Evolutionary conservation across 2,797 vertebrate species (phyloP).

Genomic region (Ibycter americanus): DNA sequence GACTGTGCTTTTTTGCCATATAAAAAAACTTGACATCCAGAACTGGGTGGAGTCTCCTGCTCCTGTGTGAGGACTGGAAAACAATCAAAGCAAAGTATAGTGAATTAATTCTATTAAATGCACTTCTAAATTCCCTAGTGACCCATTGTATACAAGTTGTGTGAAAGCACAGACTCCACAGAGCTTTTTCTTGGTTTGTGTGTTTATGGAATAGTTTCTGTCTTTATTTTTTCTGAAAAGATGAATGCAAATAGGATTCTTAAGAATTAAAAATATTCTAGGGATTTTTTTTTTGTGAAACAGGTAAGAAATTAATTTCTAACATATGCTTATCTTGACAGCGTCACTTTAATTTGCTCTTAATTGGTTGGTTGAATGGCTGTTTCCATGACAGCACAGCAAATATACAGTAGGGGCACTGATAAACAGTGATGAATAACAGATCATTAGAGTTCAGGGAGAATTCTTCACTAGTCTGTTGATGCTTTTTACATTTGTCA

Average conservation of each 20-base stretch:
- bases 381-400: slow-evolving; percentile 51
- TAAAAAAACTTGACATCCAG: neutral
- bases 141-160: neutral
- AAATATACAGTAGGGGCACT: neutral
- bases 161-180: neutral
- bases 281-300: neutral
- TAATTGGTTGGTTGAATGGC: neutral
- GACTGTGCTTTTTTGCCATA: neutral
- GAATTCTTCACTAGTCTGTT: neutral
- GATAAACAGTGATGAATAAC: slow-evolving; percentile 11
- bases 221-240: neutral
- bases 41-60: neutral
- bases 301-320: slow-evolving; percentile 12
- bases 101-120: neutral
- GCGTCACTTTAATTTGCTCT: neutral
- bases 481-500: slow-evolving; percentile 1
- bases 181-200: neutral
- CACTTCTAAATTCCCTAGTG: neutral
- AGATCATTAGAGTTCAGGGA: slow-evolving; percentile 6
- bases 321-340: slow-evolving; percentile 5
- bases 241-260: neutral
- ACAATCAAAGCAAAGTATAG: neutral
- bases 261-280: neutral
- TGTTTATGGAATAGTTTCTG: neutral
- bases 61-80: neutral